Evolutionary conservation across 2,888 invertebrate species (phyloP).

Genomic region (Agrilus biguttatus): DNA sequence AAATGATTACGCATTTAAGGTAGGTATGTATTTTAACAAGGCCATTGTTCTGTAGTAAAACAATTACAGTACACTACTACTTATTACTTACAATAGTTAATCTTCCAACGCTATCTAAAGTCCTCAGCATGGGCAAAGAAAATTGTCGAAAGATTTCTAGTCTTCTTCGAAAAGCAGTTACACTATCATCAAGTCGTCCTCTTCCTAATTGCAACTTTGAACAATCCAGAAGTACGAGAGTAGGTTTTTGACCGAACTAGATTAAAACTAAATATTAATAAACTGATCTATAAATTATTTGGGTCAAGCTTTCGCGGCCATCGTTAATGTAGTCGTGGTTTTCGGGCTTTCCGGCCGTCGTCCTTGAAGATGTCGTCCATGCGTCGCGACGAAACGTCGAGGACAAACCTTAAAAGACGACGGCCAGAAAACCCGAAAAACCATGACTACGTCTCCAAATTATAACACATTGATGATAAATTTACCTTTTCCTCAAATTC

Average conservation of each 20-base stretch:
- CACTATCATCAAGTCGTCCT: constrained; percentile 72
- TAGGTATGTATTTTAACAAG: too few species aligned
- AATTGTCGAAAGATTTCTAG: constrained; percentile 77
- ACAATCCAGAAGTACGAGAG: constrained; percentile 76
- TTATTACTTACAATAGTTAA: constrained; percentile 61
- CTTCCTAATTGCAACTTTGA: constrained; percentile 79
- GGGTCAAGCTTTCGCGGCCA: too few species aligned
- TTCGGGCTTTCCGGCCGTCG: too few species aligned
- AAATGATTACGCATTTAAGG: too few species aligned
- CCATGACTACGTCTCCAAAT: too few species aligned
- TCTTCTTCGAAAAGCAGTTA: constrained; percentile 68
- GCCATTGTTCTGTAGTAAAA: too few species aligned
- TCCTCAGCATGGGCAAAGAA: constrained; percentile 78
- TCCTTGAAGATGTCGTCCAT: too few species aligned
- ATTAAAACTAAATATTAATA: constrained; percentile 15
- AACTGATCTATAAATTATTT: too few species aligned
- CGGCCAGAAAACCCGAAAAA: too few species aligned
- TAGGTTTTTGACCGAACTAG: constrained; percentile 63
- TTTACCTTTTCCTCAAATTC: constrained; percentile 79
- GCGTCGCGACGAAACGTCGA: too few species aligned
- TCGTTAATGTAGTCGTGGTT: too few species aligned
- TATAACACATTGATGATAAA: neutral
- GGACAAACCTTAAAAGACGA: too few species aligned
- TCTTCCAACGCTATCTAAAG: constrained; percentile 65
- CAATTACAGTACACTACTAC: neutral